Conservation (phyloP, 2,888 invertebrate species). For the Tipula vernalis region DNA sequence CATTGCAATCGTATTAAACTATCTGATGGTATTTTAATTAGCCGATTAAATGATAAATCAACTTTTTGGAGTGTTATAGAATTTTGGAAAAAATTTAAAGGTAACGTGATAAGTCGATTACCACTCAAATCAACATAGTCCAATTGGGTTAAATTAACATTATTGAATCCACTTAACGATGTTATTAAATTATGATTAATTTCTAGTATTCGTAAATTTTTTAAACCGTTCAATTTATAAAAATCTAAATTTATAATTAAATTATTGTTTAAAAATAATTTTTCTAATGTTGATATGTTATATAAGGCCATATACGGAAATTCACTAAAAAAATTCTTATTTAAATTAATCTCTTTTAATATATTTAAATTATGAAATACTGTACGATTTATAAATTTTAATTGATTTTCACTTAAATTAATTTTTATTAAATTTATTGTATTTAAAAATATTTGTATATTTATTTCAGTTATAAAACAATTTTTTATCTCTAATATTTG, state of each 20-base stretch:
- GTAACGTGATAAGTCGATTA: conserved; percentile 61
- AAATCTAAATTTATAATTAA: conserved; percentile 58
- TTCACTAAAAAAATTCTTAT: conserved; percentile 58
- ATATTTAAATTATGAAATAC: conserved; percentile 63
- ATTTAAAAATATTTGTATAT: conserved; percentile 56
- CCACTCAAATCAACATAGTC: conserved; percentile 62
- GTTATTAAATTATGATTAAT: conserved; percentile 63
- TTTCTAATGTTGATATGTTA: conserved; percentile 63
- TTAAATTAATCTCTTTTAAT: conserved; percentile 63
- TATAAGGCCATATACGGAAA: conserved; percentile 68
- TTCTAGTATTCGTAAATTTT: conserved; percentile 60
- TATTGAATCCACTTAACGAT: conserved; percentile 61
- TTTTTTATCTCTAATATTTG: conserved; percentile 47
- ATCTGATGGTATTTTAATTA: conserved; percentile 59
- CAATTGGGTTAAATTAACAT: conserved; percentile 60
- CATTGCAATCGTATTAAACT: conserved; percentile 58
- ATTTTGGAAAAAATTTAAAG: conserved; percentile 68
- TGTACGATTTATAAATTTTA: conserved; percentile 53
- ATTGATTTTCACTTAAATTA: conserved; percentile 56
- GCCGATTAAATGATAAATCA: conserved; percentile 65
- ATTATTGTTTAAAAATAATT: conserved; percentile 54
- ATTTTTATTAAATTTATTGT: conserved; percentile 66
- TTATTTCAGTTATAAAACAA: conserved; percentile 54
- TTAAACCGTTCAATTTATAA: conserved; percentile 61
- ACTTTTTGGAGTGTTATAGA: conserved; percentile 58